Base-by-base conservation (phyloP, 1,140 invertebrate species). In the Planococcus citri region DNA sequence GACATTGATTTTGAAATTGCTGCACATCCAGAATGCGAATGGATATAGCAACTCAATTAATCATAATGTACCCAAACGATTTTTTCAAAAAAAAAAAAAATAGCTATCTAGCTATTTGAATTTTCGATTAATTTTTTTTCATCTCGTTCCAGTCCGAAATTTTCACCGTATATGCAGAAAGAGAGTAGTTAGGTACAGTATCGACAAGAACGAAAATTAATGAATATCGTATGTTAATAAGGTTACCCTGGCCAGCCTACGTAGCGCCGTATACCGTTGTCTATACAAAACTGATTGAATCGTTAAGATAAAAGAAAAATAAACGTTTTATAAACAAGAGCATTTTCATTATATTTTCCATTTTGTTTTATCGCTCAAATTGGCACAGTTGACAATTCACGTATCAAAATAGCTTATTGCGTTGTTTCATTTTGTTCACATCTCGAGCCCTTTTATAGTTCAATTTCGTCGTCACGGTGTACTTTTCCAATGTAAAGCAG, bases 321-420 rank as follows among this genome's bases (percentile, higher is more conserved):
- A 51, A 51, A 51, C 41, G 41, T 51, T 51, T 51, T 51, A 51
- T 51, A 51, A 51, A 51, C 41, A 51, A 51, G 41, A 51, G 41
- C 10, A 51, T 51, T 51, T 51, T 51, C 41, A 51, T 51, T 51
- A 51, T 51, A 20, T 51, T 51, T 51, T 51, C 41, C 41, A 51
- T 51, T 51, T 20, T 20, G 41, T 51, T 51, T 51, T 51, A 51
- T 51, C 41, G 41, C n/a, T 51, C 17, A 51, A 51, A 51, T 51
- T 51, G 41, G 41, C 41, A 51, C 41, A 51, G 12, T 51, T 51
- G 41, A 51, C 41, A 51, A 51, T 51, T 51, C 41, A 51, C 41
- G 41, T 51, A 51, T 51, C n/a, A 51, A 20, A 51, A 51, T 51
- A 20, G 41, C 41, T 51, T 51, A 51, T 51, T 51, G 41, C 41